These are phyloP conservation scores for Micromys minutus DNA, from an alignment of 2,113 vertebrate genomes.

Conservation along the genomic window DNA sequence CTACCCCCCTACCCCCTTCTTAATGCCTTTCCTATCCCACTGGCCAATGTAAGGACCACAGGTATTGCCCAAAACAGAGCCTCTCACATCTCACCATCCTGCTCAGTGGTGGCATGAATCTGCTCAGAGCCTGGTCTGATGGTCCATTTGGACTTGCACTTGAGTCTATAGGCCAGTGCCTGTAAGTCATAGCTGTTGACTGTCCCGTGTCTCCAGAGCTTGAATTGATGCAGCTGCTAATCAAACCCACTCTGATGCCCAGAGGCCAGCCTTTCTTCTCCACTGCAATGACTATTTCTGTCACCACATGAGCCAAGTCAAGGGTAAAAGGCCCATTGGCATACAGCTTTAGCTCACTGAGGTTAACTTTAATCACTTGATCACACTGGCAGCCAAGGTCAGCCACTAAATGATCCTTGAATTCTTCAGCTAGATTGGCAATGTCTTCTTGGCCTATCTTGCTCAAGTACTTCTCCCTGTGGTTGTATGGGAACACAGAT, in stretches of 20 bases:
- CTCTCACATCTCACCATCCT: slow-evolving; percentile 95
- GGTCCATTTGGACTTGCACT: slow-evolving; percentile 94
- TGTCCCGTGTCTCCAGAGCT: slow-evolving; percentile 98
- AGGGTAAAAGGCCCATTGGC: slow-evolving; percentile 98
- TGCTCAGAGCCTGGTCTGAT: slow-evolving; percentile 97
- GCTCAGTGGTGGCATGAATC: slow-evolving; percentile 96
- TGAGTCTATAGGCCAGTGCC: slow-evolving; percentile 91
- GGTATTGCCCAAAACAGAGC: slow-evolving; percentile 95
- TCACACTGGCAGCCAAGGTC: slow-evolving; percentile 95
- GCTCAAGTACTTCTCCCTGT: slow-evolving; percentile 94
- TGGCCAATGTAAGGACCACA: slow-evolving; percentile 98
- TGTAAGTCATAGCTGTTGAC: slow-evolving; percentile 94
- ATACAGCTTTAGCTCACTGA: slow-evolving; percentile 95
- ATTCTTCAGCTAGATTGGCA: slow-evolving; percentile 89
- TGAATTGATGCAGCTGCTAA: slow-evolving; percentile 98
- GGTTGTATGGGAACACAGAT: slow-evolving; percentile 94
- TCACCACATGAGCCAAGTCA: slow-evolving; percentile 93
- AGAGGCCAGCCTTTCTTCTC: slow-evolving; percentile 95
- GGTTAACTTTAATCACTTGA: slow-evolving; percentile 94
- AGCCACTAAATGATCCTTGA: slow-evolving; percentile 91
- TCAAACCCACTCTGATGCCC: slow-evolving; percentile 96
- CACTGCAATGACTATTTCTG: slow-evolving; percentile 91
- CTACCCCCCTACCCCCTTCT: slow-evolving; percentile 97
- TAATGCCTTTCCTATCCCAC: slow-evolving; percentile 97
- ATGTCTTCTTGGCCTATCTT: slow-evolving; percentile 94